phyloP scores from a whole-genome alignment of 1,140 invertebrate genomes.

The Ephestia elutella region DNA sequence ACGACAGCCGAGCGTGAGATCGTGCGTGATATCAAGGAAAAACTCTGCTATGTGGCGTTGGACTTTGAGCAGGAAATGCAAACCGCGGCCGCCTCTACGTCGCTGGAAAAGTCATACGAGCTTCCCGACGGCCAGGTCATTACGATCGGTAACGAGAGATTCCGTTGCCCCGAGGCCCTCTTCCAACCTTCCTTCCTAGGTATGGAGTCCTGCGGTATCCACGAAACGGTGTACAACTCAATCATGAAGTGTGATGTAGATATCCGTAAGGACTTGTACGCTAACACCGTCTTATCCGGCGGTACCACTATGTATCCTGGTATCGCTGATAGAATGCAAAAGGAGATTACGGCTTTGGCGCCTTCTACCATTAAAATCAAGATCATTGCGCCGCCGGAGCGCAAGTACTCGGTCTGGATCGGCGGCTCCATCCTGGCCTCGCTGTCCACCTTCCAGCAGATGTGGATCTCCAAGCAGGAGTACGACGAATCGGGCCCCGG shows the following conservation, averaged over 20 bases:
- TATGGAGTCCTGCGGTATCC: constrained; percentile 81
- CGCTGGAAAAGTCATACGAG: constrained; percentile 89
- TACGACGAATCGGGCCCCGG: constrained; percentile 96
- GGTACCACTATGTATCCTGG: constrained; percentile 88
- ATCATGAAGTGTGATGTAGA: constrained; percentile 97
- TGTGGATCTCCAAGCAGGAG: constrained; percentile 98
- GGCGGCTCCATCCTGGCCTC: constrained; percentile 89
- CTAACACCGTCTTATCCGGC: constrained; percentile 92
- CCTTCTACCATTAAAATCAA: constrained; percentile 95
- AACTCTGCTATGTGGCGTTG: constrained; percentile 84
- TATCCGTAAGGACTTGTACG: constrained; percentile 92
- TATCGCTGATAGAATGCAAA: constrained; percentile 87
- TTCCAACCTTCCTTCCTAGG: constrained; percentile 77
- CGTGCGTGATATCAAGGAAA: constrained; percentile 86
- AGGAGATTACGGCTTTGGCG: constrained; percentile 90
- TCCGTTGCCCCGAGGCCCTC: constrained; percentile 89
- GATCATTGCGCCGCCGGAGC: constrained; percentile 90
- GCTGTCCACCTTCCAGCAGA: constrained; percentile 91
- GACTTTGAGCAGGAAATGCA: constrained; percentile 94
- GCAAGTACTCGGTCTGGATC: constrained; percentile 88
- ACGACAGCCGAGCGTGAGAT: constrained; percentile 83
- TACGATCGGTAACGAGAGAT: constrained; percentile 91
- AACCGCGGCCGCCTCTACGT: constrained; percentile 85
- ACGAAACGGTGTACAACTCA: constrained; percentile 94
- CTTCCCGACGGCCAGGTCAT: constrained; percentile 85